phyloP scores from a whole-genome alignment of 1,140 invertebrate species.

The Helicoverpa armigera region DNA sequence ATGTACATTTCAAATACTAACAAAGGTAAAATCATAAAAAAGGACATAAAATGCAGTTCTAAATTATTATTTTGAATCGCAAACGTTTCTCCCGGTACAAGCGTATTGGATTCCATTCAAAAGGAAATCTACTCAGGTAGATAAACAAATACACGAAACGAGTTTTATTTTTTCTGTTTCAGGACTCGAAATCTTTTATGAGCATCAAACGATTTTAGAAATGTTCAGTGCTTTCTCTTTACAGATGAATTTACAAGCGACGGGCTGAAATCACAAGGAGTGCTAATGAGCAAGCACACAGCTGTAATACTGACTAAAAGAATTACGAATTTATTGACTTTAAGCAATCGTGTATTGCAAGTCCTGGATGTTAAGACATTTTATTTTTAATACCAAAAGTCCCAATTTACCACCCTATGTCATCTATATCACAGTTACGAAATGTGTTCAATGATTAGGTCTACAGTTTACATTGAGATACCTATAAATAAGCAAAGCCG shows the following conservation, averaged over 20 bases:
- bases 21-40: background rate
- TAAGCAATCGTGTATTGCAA: too few species aligned
- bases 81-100: constrained; percentile 5
- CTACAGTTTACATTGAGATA: too few species aligned
- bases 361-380: too few species aligned
- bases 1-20: background rate
- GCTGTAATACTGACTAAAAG: background rate
- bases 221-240: constrained; percentile 2
- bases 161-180: constrained; percentile 37
- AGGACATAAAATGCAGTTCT: background rate
- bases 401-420: too few species aligned
- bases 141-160: constrained; percentile 38
- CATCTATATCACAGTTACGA: too few species aligned
- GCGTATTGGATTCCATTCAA: constrained; percentile 35
- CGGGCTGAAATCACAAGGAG: background rate
- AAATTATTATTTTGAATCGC: constrained; percentile 25
- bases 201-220: constrained; percentile 31
- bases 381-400: too few species aligned
- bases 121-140: constrained; percentile 37
- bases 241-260: background rate
- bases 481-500: too few species aligned
- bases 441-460: too few species aligned
- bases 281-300: background rate
- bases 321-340: background rate
- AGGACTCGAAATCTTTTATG: constrained; percentile 1